Conservation (phyloP, 2,797 vertebrate genomes). For the Darevskia nairensis region DNA sequence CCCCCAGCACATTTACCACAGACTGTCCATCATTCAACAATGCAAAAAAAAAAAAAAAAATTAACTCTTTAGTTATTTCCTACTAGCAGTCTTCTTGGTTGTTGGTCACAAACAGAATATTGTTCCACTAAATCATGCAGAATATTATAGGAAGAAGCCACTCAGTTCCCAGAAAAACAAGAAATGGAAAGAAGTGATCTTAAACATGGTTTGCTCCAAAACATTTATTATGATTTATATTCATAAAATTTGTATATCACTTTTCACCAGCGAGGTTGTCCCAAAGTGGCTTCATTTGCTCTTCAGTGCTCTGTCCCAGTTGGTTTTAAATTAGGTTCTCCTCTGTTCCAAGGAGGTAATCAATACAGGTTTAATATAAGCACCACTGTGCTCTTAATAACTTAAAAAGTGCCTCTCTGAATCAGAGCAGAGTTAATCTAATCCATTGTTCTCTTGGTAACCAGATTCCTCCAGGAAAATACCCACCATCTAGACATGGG, state of each 20-base stretch:
- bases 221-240: neutral
- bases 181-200: constrained; percentile 14
- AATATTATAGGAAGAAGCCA: constrained; percentile 19
- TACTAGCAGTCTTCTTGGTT: constrained; percentile 14
- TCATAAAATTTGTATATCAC: too few species aligned
- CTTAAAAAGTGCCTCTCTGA: too few species aligned
- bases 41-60: neutral
- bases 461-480: too few species aligned
- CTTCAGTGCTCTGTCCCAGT: neutral
- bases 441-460: too few species aligned
- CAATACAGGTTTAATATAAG: neutral
- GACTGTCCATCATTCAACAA: neutral
- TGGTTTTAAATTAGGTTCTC: neutral
- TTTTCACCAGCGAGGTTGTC: too few species aligned
- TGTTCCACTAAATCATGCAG: neutral
- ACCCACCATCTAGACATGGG: too few species aligned
- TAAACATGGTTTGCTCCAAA: constrained; percentile 13
- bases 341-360: neutral
- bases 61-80: constrained; percentile 33
- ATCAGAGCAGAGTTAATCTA: too few species aligned
- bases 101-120: neutral
- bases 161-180: constrained; percentile 1
- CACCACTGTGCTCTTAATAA: too few species aligned
- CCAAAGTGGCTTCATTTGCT: too few species aligned
- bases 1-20: neutral